phyloP scores from a whole-genome alignment of 1,140 invertebrate species.

The Philotrypesis tridentata region DNA sequence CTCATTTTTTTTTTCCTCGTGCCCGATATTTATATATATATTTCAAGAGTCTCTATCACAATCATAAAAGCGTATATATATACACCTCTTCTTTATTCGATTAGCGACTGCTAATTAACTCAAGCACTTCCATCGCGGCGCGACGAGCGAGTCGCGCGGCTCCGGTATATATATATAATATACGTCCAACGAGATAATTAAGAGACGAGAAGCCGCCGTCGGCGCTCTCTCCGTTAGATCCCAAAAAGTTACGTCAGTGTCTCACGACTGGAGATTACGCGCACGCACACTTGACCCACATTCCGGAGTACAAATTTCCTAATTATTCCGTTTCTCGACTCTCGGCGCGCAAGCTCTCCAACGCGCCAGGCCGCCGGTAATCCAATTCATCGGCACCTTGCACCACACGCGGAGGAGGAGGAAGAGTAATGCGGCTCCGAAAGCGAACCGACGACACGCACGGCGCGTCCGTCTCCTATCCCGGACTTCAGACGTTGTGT shows the following conservation, averaged over 20 bases:
- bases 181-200: not conserved
- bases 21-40: too few relatives aligned
- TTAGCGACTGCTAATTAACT: not conserved
- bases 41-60: too few relatives aligned
- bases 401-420: not conserved
- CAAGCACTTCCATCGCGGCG: not conserved
- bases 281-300: slow-evolving; percentile 22
- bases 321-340: slow-evolving; percentile 1
- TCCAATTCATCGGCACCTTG: not conserved
- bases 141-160: too few relatives aligned
- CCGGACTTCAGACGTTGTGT: not conserved
- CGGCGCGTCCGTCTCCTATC: not conserved
- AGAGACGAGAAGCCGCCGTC: slow-evolving; percentile 14
- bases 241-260: not conserved
- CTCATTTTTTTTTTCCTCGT: too few relatives aligned
- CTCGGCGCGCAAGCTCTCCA: not conserved
- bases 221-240: not conserved
- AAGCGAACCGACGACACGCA: not conserved
- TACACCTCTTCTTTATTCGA: too few relatives aligned
- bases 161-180: too few relatives aligned
- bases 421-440: not conserved
- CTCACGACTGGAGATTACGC: not conserved
- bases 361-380: too few relatives aligned
- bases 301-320: slow-evolving; percentile 7
- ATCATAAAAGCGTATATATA: too few relatives aligned